Base-by-base conservation (phyloP, 2,113 vertebrate genomes). In the Xenus cinereus region DNA sequence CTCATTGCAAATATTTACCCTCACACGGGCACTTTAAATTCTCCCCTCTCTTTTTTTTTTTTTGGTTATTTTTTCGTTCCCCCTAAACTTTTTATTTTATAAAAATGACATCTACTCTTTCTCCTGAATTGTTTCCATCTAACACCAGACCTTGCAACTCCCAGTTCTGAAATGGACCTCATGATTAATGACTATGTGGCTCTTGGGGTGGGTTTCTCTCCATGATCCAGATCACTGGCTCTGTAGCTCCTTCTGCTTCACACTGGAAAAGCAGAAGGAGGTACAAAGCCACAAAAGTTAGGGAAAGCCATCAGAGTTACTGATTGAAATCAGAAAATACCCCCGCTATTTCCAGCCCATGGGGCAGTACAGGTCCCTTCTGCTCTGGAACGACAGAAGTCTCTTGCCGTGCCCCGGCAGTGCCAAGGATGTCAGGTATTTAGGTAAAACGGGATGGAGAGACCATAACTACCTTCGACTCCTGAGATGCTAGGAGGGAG, bases 311-410 rank as follows among this genome's bases (percentile, higher is more conserved):
- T 18, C 48, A 41, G 41, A 56, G 26, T 15, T 6, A 14, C 12
- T 2, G 5, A 27, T 5, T 12, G 51, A 28, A 53, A 28, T 53
- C 51, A 53, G 51, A 14, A 53, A 53, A 15, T 9, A 15, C 51
- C 51, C 24, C 50, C 15, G 8, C 19, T 62, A 3, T 32, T 51
- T 26, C 21, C 62, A 80, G 41, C 23, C 12, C 12, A 16, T 0
- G 0, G 17, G 1, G 1, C 22, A 2, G 0, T 2, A 15, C 15
- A 12, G 46, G 21, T 12, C 24, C 6, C 30, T 50, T 45, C 27
- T 82, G 7, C 7, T 27, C 45, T 18, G 14, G 67, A 46, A 46
- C 0, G 2, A 17, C 12, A 39, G 53, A 30, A 64, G 9, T 28
- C 35, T 41, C 69, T 32, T 21, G 6, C 14, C 8, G 1, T 5